phyloP scores from a whole-genome alignment of 2,113 vertebrate species.

The Tautogolabrus adspersus region DNA sequence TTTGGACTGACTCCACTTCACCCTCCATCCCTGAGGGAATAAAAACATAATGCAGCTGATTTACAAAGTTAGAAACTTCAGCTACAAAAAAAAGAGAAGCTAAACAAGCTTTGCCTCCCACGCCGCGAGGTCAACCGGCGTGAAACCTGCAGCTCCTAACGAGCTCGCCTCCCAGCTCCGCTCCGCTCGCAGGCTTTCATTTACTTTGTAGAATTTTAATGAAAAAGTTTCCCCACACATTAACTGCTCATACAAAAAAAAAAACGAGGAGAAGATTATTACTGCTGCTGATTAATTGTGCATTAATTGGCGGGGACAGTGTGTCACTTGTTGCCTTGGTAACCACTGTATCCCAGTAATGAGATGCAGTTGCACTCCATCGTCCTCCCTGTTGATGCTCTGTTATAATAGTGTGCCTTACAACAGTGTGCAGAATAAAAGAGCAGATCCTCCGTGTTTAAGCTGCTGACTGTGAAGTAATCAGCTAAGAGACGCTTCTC shows the following conservation, averaged over 20 bases:
- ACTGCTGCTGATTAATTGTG: conserved; percentile 14
- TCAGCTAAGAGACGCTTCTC: conserved; percentile 20
- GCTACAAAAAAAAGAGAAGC: not conserved
- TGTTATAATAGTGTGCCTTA: conserved; percentile 1
- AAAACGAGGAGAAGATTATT: not conserved
- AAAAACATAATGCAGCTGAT: conserved; percentile 15
- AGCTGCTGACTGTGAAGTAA: conserved; percentile 18
- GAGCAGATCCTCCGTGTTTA: not conserved
- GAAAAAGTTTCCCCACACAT: not conserved
- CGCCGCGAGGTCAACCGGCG: conserved; percentile 13
- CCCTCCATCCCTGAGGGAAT: not conserved
- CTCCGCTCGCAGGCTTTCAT: not conserved
- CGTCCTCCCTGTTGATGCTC: conserved; percentile 1
- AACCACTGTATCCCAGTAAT: conserved; percentile 14
- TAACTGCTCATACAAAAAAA: not conserved
- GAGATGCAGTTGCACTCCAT: conserved; percentile 29
- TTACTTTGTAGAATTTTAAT: not conserved
- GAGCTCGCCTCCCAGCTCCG: not conserved
- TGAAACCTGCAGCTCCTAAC: conserved; percentile 9
- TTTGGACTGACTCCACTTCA: not conserved
- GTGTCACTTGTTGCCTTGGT: conserved; percentile 42
- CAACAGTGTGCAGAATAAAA: not conserved
- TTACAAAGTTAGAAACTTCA: conserved; percentile 12
- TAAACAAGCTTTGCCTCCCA: not conserved
- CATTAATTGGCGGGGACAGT: conserved; percentile 11